A percentile compares a stretch with the other conserved stretches of the same genome.
These are phyloP conservation scores for Rissa tridactyla DNA, from an alignment of 2,113 vertebrate species.

Conservation along the genomic window DNA sequence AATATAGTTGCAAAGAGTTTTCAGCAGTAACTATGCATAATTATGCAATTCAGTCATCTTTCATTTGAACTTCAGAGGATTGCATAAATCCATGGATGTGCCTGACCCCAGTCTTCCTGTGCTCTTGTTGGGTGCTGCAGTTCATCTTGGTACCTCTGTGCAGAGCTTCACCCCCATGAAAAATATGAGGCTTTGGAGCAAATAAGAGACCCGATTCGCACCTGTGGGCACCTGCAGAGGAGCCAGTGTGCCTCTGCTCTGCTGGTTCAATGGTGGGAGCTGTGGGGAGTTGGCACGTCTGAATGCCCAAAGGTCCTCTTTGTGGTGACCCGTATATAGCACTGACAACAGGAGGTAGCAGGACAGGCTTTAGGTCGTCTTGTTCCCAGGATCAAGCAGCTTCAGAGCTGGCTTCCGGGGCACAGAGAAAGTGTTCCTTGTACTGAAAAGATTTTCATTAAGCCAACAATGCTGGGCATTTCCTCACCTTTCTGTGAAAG, in stretches of 20 bases:
- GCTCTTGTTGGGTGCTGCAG: not conserved
- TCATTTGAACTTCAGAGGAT: not conserved
- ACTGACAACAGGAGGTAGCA: not conserved
- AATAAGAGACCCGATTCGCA: not conserved
- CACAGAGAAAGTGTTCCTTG: not conserved
- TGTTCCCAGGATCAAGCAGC: not conserved
- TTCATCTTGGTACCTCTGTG: not conserved
- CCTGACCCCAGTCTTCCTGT: not conserved
- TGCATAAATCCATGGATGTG: not conserved
- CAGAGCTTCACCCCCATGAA: not conserved
- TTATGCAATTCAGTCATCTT: not conserved
- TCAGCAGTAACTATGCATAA: not conserved
- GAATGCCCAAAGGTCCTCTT: not conserved
- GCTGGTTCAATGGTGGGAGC: not conserved
- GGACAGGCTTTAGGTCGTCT: not conserved
- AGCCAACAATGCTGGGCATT: not conserved
- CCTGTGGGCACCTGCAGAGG: not conserved
- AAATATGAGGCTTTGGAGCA: not conserved
- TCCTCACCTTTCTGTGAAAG: not conserved
- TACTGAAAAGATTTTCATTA: not conserved
- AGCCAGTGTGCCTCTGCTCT: not conserved
- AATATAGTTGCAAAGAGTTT: not conserved
- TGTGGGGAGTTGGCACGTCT: fast-evolving
- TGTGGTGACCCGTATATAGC: not conserved
- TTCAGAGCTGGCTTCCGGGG: not conserved